Evolutionary conservation across 2,113 vertebrate species (phyloP), one percentile per base, ranked within the genome.

Genomic region (Connochaetes taurinus): DNA sequence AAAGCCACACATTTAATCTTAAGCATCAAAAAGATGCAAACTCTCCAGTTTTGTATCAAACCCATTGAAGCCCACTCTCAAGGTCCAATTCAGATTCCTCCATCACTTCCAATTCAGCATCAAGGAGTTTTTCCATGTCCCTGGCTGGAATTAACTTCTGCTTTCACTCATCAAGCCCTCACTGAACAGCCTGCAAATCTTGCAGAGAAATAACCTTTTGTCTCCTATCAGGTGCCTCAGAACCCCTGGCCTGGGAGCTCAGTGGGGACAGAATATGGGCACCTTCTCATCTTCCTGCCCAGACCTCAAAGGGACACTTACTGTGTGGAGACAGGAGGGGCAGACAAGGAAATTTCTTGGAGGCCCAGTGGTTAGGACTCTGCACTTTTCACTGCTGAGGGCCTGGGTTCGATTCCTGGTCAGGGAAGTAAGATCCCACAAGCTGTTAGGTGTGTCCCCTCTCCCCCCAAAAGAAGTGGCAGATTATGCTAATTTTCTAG

Each of bases 121-220:
- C 43, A n/a, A 19, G 16, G 57, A 87, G 50, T 11, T n/a, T 31
- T 33, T 17, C 1, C 2, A 10, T 5, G 16, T 8, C 15, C 40
- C 58, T 62, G 31, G 45, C 21, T 36, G n/a, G 33, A 86, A 17
- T 31, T 36, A 25, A 45, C 64, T 55, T 78, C 87, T 36, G 21
- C 10, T 19, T 33, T n/a, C 7, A 8, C 0, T 1, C 21, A 0
- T 33, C 47, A 3, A 0, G 0, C n/a, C 60, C 45, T 55, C 36
- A 10, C 19, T 52, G 36, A 81, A 47, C 9, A 5, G 5, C 76
- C 14, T 5, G 1, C 29, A 10, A 6, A 81, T 88, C 74, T 31
- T 6, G 0, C 14, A 15, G 23, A 9, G 15, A 57, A 82, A 12
- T 55, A 33, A 5, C 0, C 13, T 23, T 57, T 53, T 47, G 53